Evolutionary conservation across 2,888 invertebrate species (phyloP).

Genomic region (Frankliniella fusca): DNA sequence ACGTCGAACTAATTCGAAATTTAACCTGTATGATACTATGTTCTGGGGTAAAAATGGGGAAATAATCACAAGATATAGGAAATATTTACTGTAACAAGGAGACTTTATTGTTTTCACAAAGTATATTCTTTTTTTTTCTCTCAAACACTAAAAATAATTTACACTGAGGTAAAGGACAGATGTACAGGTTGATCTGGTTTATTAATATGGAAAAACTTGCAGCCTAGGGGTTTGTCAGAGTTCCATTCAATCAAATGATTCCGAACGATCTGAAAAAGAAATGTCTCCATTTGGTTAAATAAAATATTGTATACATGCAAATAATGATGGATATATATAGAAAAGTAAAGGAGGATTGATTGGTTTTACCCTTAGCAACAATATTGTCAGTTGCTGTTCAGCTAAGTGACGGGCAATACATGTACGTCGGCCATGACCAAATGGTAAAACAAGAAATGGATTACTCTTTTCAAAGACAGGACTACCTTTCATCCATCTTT

Average conservation of each 20-base stretch:
- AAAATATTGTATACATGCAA: background rate
- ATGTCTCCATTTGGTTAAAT: background rate
- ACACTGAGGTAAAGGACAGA: background rate
- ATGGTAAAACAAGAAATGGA: constrained; percentile 72
- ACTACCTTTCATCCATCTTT: constrained; percentile 55
- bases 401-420: constrained; percentile 83
- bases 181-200: background rate
- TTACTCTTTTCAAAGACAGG: constrained; percentile 47
- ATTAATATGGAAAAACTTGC: background rate
- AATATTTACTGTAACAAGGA: too few species aligned
- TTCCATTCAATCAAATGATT: background rate
- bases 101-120: too few species aligned
- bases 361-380: constrained; percentile 62
- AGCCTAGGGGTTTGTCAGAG: background rate
- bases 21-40: too few species aligned
- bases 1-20: too few species aligned
- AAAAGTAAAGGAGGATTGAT: background rate
- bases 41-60: too few species aligned
- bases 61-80: too few species aligned
- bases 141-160: background rate
- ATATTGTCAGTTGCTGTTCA: constrained; percentile 74
- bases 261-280: background rate
- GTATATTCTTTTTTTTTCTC: background rate
- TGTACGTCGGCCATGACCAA: constrained; percentile 80
- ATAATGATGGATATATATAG: background rate